A percentile compares a stretch with the other conserved stretches of the same genome.
phyloP scores from a whole-genome alignment of 2,113 vertebrate genomes.

The Atrichornis clamosus region DNA sequence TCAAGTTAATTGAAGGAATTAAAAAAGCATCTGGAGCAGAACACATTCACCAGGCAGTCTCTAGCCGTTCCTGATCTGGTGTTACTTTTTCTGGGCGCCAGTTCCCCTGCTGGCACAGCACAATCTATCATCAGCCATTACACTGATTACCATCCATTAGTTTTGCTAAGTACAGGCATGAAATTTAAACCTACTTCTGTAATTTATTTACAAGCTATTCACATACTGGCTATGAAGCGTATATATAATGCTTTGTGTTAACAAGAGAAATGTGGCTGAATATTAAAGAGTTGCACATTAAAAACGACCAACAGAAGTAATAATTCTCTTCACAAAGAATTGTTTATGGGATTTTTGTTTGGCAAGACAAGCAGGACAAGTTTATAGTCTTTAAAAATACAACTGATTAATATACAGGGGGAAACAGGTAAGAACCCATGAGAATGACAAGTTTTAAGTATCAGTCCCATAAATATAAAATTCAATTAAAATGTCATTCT shows the following conservation, averaged over 20 bases:
- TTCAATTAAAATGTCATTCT: neutral
- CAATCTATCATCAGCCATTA: slow-evolving; percentile 2
- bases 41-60: neutral
- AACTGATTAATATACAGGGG: neutral
- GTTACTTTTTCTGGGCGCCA: neutral
- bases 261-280: neutral
- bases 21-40: slow-evolving; percentile 25
- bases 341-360: neutral
- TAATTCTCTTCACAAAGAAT: neutral
- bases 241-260: neutral
- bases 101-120: neutral
- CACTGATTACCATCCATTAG: neutral
- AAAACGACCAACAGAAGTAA: neutral
- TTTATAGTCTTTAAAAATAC: neutral
- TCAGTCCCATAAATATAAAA: neutral
- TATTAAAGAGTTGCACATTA: neutral
- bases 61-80: neutral
- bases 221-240: neutral
- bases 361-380: neutral
- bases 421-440: neutral
- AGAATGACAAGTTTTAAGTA: neutral
- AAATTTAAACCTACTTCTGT: neutral
- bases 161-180: neutral
- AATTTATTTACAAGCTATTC: slow-evolving; percentile 5
- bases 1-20: slow-evolving; percentile 55